Percentiles rank a stretch among this genome's conserved stretches.
Evolutionary conservation across 1,140 invertebrate genomes (phyloP).

Genomic region (Diorhabda sublineata): DNA sequence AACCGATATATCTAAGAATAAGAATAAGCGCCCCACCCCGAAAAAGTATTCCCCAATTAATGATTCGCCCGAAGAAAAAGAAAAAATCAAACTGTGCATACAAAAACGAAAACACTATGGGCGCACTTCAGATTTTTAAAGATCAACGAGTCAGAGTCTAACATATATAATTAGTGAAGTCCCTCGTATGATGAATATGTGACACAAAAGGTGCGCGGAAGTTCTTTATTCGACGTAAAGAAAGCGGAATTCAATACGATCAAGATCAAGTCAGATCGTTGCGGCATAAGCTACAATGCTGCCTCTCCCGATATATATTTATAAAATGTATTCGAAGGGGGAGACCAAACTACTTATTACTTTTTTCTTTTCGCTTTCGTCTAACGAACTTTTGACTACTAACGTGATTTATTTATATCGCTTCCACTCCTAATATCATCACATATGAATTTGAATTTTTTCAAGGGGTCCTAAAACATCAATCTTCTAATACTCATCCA

Average conservation of each 20-base stretch:
- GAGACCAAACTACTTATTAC: constrained; percentile 25
- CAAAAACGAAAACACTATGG: constrained; percentile 27
- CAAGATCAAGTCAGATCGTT: constrained; percentile 37
- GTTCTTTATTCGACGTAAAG: constrained; percentile 32
- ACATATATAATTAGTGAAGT: constrained; percentile 35
- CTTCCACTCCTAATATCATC: too few species aligned
- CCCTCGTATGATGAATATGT: constrained; percentile 29
- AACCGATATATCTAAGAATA: too few species aligned
- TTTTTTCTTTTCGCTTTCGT: constrained; percentile 1
- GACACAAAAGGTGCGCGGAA: constrained; percentile 36
- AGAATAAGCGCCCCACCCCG: too few species aligned
- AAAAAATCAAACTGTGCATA: too few species aligned
- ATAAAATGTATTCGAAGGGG: constrained; percentile 22
- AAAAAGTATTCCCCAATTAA: too few species aligned
- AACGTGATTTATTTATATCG: constrained; percentile 8
- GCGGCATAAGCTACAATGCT: constrained; percentile 26
- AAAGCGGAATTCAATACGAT: constrained; percentile 36
- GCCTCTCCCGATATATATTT: constrained; percentile 15
- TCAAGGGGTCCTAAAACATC: too few species aligned
- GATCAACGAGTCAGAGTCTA: constrained; percentile 24
- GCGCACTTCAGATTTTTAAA: constrained; percentile 26
- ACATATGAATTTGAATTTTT: too few species aligned
- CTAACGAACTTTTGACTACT: constrained; percentile 17
- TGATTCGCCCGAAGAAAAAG: too few species aligned
- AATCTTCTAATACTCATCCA: too few species aligned